These are phyloP conservation scores for Hemiprocne comata DNA, from an alignment of 2,113 vertebrate species.

Conservation along the genomic window DNA sequence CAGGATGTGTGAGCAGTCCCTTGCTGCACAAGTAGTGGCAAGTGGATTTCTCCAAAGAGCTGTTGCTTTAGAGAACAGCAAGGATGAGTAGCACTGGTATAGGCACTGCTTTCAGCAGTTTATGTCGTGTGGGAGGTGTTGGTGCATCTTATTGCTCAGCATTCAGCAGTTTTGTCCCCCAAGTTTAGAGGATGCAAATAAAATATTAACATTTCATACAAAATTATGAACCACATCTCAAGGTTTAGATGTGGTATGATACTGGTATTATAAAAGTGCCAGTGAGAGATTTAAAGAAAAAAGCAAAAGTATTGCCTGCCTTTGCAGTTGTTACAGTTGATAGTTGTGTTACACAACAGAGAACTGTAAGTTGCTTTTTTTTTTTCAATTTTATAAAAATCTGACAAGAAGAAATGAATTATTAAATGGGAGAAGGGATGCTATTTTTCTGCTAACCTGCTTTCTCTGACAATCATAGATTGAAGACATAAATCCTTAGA, in stretches of 20 bases:
- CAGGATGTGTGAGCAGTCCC: background rate
- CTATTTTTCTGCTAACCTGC: background rate
- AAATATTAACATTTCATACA: background rate
- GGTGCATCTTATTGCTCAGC: background rate
- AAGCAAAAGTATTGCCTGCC: background rate
- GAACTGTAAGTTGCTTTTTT: background rate
- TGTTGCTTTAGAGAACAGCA: background rate
- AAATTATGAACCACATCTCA: background rate
- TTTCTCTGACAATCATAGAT: slow-evolving; percentile 75
- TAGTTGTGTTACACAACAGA: background rate
- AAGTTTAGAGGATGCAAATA: background rate
- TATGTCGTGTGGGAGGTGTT: background rate
- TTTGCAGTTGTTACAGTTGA: background rate
- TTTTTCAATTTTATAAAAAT: background rate
- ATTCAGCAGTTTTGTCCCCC: background rate
- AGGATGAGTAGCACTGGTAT: background rate
- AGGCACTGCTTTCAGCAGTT: background rate
- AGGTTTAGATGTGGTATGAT: background rate
- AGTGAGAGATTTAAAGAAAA: background rate
- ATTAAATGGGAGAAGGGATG: background rate
- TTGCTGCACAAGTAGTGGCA: background rate
- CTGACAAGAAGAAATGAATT: background rate
- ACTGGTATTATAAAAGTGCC: background rate
- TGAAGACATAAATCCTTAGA: slow-evolving; percentile 73
- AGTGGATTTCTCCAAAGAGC: background rate